A percentile compares a stretch with the other conserved stretches of the same genome.
Conservation (phyloP, 1,140 invertebrate genomes). For the Aleiodes sp. region DNA sequence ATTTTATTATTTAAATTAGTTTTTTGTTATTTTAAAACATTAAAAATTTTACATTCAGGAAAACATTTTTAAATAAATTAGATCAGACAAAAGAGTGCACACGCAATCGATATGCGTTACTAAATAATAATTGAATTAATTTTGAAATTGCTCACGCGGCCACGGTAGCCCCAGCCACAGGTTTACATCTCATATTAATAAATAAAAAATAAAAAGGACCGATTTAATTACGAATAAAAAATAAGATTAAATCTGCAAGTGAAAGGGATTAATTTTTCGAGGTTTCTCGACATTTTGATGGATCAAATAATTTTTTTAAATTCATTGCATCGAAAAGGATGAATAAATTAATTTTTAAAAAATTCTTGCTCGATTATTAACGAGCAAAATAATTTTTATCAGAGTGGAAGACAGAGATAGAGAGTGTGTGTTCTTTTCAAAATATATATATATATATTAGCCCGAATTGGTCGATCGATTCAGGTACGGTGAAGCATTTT, state of each 20-base stretch:
- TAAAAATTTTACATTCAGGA: background rate
- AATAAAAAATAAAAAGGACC: background rate
- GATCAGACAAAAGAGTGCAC: constrained; percentile 12
- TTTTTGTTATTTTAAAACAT: too few relatives aligned
- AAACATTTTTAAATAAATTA: constrained; percentile 15
- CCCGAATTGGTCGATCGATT: constrained; percentile 65
- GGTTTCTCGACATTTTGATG: background rate
- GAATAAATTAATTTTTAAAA: background rate
- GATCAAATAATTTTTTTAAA: background rate
- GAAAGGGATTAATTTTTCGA: background rate
- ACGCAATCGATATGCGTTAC: constrained; percentile 20
- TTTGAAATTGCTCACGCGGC: background rate
- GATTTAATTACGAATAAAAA: background rate
- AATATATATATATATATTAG: constrained; percentile 47
- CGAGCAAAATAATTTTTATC: background rate
- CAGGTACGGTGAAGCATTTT: constrained; percentile 66
- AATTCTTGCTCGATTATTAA: background rate
- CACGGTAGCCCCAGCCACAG: constrained; percentile 6
- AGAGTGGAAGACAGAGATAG: constrained; percentile 52
- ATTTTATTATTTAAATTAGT: constrained; percentile 1
- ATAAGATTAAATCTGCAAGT: background rate
- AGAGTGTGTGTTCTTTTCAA: constrained; percentile 59
- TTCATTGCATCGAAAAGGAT: background rate
- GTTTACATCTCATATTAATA: background rate
- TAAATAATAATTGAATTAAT: background rate